phyloP scores from a whole-genome alignment of 1,140 invertebrate genomes.

The Aphelinus atriplicis region DNA sequence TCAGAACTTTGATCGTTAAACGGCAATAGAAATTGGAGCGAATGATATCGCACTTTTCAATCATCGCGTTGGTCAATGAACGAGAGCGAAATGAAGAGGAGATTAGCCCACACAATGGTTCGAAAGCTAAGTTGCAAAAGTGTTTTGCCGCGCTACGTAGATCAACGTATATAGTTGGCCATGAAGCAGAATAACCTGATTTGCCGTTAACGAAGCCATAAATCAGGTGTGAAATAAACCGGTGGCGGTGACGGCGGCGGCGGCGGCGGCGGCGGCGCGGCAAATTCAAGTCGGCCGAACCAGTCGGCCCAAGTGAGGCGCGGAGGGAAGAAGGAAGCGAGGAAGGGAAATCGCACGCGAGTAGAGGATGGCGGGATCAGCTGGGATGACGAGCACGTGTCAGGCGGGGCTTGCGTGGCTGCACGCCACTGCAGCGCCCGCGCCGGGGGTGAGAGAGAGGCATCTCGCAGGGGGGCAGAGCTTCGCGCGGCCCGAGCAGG shows the following conservation, averaged over 20 bases:
- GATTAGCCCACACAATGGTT: no score
- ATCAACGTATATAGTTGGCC: no score
- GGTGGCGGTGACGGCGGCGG: neutral
- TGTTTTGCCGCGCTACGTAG: no score
- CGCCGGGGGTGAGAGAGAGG: neutral
- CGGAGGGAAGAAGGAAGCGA: neutral
- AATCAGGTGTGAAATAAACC: neutral
- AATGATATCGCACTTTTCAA: no score
- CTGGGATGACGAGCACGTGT: constrained; percentile 14
- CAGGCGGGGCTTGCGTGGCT: neutral
- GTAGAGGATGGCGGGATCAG: constrained; percentile 2
- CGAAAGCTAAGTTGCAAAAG: no score
- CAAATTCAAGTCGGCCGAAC: neutral
- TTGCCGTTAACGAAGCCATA: neutral
- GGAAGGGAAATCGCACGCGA: constrained; percentile 43
- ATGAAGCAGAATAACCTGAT: neutral
- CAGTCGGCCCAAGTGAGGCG: neutral
- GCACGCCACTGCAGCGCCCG: no score
- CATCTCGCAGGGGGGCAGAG: neutral
- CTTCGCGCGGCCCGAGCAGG: neutral
- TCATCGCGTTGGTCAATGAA: no score
- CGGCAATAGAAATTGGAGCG: no score
- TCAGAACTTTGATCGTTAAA: no score
- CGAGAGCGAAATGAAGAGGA: no score
- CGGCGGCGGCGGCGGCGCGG: neutral